Evolutionary conservation across 2,113 vertebrate species (phyloP).

Genomic region (Chitala chitala): DNA sequence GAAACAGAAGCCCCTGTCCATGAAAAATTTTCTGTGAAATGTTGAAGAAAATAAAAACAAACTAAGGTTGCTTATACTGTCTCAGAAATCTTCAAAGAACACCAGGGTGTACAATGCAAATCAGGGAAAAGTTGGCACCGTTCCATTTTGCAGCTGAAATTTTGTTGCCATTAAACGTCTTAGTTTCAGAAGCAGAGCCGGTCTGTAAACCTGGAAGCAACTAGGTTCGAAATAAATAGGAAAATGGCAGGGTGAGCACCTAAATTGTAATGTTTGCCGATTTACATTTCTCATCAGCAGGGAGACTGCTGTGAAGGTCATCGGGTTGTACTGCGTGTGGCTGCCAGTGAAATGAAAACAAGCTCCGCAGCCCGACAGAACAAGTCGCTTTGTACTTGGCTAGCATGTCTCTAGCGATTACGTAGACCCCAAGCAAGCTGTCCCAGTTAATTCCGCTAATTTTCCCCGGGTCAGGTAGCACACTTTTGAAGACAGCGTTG

Average conservation of each 20-base stretch:
- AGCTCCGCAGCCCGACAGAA: not conserved
- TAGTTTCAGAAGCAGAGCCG: not conserved
- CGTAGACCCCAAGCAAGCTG: not conserved
- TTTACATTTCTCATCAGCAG: not conserved
- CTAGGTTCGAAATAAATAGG: not conserved
- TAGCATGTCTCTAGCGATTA: not conserved
- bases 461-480: not conserved
- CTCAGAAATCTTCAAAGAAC: too few species aligned
- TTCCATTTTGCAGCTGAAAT: too few species aligned
- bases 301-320: not conserved
- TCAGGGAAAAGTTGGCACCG: too few species aligned
- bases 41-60: too few species aligned
- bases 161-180: too few species aligned
- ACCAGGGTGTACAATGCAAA: too few species aligned
- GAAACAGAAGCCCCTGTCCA: too few species aligned
- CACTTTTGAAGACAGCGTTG: not conserved
- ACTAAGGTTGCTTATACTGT: too few species aligned
- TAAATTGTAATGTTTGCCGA: not conserved
- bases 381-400: not conserved
- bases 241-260: not conserved
- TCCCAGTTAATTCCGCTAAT: not conserved
- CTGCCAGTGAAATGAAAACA: not conserved
- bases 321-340: not conserved
- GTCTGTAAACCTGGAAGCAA: not conserved
- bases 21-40: too few species aligned